Percentiles rank a stretch among this genome's conserved stretches.
phyloP scores from a whole-genome alignment of 2,797 vertebrate species.

The Anabas testudineus region DNA sequence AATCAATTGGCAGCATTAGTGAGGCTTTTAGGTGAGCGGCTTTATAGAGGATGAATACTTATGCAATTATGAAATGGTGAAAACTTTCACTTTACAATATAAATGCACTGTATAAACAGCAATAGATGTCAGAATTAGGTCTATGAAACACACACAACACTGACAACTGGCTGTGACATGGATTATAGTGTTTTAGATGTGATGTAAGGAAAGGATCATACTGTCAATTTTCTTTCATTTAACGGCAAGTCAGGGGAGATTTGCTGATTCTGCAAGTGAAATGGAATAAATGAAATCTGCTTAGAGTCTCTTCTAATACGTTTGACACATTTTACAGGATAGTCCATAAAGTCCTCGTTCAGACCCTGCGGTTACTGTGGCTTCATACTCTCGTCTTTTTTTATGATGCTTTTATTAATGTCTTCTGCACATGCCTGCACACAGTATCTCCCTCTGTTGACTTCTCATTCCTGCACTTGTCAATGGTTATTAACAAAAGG shows the following conservation, averaged over 20 bases:
- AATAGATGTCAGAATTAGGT: too few relatives aligned
- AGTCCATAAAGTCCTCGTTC: slow-evolving; percentile 29
- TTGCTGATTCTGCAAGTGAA: slow-evolving; percentile 16
- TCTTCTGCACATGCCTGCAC: slow-evolving; percentile 50
- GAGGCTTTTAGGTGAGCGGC: too few relatives aligned
- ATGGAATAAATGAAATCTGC: slow-evolving; percentile 11
- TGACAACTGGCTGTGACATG: not conserved
- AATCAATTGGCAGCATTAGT: too few relatives aligned
- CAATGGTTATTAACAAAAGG: too few relatives aligned
- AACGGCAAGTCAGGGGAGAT: not conserved
- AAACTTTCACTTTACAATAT: too few relatives aligned
- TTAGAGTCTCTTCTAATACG: slow-evolving; percentile 17
- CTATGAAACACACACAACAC: too few relatives aligned
- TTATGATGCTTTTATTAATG: slow-evolving; percentile 34
- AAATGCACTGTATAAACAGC: too few relatives aligned
- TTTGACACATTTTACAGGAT: slow-evolving; percentile 23
- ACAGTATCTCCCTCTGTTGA: not conserved
- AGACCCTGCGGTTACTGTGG: slow-evolving; percentile 20
- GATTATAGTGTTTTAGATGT: slow-evolving; percentile 10
- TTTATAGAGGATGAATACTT: too few relatives aligned
- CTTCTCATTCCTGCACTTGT: not conserved
- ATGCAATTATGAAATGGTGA: too few relatives aligned
- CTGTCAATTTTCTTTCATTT: slow-evolving; percentile 15
- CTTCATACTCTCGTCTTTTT: slow-evolving; percentile 15
- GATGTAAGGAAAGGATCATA: not conserved